These are phyloP conservation scores for Ormyrus thymus DNA, from an alignment of 2,888 invertebrate genomes.

Conservation along the genomic window DNA sequence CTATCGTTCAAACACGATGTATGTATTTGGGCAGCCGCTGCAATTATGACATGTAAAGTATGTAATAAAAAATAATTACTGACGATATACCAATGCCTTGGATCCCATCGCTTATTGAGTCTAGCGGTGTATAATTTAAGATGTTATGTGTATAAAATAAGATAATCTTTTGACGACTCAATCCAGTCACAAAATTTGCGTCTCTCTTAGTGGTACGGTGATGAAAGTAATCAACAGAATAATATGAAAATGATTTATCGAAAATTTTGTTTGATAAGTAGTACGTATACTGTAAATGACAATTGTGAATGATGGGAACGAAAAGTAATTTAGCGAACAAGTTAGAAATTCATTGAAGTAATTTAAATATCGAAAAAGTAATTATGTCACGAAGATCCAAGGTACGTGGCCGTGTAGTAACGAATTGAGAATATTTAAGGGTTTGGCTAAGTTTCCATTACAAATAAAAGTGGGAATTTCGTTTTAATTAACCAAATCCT, in stretches of 20 bases:
- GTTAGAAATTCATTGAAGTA: slow-evolving; percentile 22
- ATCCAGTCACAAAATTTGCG: slow-evolving; percentile 56
- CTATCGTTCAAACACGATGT: slow-evolving; percentile 45
- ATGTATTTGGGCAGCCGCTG: slow-evolving; percentile 60
- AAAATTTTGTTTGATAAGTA: slow-evolving; percentile 30
- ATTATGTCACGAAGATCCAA: slow-evolving; percentile 42
- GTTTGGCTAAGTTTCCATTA: slow-evolving; percentile 46
- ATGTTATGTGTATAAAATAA: slow-evolving; percentile 53
- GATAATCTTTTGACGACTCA: slow-evolving; percentile 45
- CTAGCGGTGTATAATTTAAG: slow-evolving; percentile 54
- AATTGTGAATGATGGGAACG: slow-evolving; percentile 4
- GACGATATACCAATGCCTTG: slow-evolving; percentile 68
- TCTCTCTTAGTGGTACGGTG: slow-evolving; percentile 50
- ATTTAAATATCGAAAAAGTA: slow-evolving; percentile 15
- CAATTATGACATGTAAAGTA: slow-evolving; percentile 62
- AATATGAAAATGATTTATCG: slow-evolving; percentile 31
- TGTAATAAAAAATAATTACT: slow-evolving; percentile 61
- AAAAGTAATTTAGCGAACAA: slow-evolving; percentile 3
- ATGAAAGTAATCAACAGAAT: slow-evolving; percentile 26
- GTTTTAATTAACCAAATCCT: neutral
- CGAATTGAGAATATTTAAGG: slow-evolving; percentile 38
- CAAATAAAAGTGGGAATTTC: slow-evolving; percentile 3
- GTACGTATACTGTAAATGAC: slow-evolving; percentile 12
- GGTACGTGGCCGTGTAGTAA: slow-evolving; percentile 46
- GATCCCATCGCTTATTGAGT: slow-evolving; percentile 63